A percentile compares a stretch with the other conserved stretches of the same genome.
phyloP scores from a whole-genome alignment of 2,113 vertebrate genomes.

The Otolemur garnettii region DNA sequence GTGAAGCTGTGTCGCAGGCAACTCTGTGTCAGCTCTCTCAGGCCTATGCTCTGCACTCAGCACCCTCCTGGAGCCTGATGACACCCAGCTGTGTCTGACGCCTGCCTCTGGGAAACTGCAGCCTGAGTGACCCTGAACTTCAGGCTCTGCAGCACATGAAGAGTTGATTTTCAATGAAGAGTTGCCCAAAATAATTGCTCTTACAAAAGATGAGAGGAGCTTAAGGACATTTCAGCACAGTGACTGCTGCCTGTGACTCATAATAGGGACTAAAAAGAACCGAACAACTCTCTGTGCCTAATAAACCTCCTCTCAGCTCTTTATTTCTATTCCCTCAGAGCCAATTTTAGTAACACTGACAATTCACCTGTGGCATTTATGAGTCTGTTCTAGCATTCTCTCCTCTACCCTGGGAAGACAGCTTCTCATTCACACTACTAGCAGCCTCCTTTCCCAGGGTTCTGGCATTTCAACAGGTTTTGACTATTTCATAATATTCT shows the following conservation, averaged over 20 bases:
- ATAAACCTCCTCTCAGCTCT: background rate
- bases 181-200: background rate
- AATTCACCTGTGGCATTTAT: background rate
- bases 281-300: background rate
- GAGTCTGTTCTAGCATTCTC: background rate
- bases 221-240: background rate
- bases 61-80: conserved; percentile 67
- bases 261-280: background rate
- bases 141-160: background rate
- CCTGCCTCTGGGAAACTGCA: conserved; percentile 28
- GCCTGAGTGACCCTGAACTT: background rate
- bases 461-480: background rate
- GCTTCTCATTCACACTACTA: background rate
- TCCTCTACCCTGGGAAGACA: background rate
- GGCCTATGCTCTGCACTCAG: background rate
- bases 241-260: background rate
- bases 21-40: background rate
- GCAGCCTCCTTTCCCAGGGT: background rate
- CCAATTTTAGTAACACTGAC: background rate
- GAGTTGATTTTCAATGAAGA: background rate
- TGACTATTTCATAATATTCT: background rate
- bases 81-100: conserved; percentile 78
- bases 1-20: background rate
- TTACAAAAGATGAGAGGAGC: background rate
- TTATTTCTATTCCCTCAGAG: background rate